Base-by-base conservation (phyloP, 2,888 invertebrate genomes). In the Agonopterix alstromeriana region DNA sequence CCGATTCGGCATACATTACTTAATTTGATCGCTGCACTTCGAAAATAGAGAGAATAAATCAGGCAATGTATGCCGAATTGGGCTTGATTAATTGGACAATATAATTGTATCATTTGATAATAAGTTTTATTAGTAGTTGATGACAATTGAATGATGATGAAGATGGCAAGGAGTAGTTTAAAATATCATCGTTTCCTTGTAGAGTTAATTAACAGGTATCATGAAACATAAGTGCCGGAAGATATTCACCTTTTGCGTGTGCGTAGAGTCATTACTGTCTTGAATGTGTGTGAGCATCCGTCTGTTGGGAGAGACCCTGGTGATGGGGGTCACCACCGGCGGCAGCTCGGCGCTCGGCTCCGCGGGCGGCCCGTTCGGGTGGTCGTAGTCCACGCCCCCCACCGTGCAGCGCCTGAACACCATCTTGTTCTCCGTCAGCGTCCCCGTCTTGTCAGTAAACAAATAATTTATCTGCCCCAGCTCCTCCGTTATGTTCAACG, bases 361-460 rank as follows among this genome's bases (percentile, higher is more conserved):
- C 54, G 94, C 93, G 5, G 94, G 91, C 27, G 94, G 92, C 0
- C 93, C 93, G 7, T 93, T 91, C 1, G 93, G 92, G 74, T 97
- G 97, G 68, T 94, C 94, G 73, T 97, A 98, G 81, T 98, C 97
- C 41, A 94, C 91, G 0, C 97, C 98, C 17, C 93, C 94, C 27
- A 98, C 94, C 2, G 95, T 93, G 72, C 98, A 98, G 45, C 95
- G 91, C 49, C 97, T 92, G 82, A 99, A 99, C 68, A 98, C 92
- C 98, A 99, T 99, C 80, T 97, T 94, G 79, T 99, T 99, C 82
- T 98, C 98, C 0, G 99, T 99, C 49, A 99, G 86, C 1, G 99
- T 99, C 5, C 99, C 99, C 1, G 99, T 99, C 86, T 99, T 99
- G 78, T 99, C 99, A 8, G 97, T 97, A 84, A 99, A 98, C 56